phyloP scores from a whole-genome alignment of 1,140 invertebrate genomes.

The Spodoptera frugiperda region DNA sequence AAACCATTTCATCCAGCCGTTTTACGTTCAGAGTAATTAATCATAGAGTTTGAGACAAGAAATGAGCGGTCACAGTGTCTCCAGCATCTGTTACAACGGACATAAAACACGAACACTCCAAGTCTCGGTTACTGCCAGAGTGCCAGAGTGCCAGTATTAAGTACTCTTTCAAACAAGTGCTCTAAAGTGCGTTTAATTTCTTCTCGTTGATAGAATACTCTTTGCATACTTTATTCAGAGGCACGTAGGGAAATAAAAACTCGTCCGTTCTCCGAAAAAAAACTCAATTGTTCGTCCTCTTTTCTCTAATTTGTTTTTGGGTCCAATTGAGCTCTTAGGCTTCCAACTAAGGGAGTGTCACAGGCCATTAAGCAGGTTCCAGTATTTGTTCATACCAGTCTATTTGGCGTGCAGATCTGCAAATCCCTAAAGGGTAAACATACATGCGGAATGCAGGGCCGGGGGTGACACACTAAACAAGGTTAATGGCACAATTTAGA shows the following conservation, averaged over 20 bases:
- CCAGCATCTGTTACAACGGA: slow-evolving; percentile 5
- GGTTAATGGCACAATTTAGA: slow-evolving; percentile 51
- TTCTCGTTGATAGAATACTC: too few relatives aligned
- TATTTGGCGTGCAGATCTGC: slow-evolving; percentile 23
- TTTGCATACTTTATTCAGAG: too few relatives aligned
- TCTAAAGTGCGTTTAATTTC: too few relatives aligned
- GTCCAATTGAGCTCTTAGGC: background rate
- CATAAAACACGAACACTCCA: slow-evolving; percentile 12
- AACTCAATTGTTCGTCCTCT: too few relatives aligned
- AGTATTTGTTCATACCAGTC: slow-evolving; percentile 17
- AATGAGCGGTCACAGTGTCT: slow-evolving; percentile 19
- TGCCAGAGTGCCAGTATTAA: background rate
- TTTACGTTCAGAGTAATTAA: slow-evolving; percentile 27
- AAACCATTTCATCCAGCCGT: slow-evolving; percentile 16
- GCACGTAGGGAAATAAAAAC: too few relatives aligned
- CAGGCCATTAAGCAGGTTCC: background rate
- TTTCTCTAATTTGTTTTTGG: too few relatives aligned
- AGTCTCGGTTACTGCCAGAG: background rate
- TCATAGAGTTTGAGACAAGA: slow-evolving; percentile 14
- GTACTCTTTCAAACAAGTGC: slow-evolving; percentile 6
- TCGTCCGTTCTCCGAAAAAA: too few relatives aligned
- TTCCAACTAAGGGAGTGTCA: slow-evolving; percentile 1
- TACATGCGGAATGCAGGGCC: slow-evolving; percentile 38
- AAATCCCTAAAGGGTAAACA: slow-evolving; percentile 41
- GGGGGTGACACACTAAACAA: slow-evolving; percentile 26